Percentiles rank a stretch among this genome's conserved stretches.
These are phyloP conservation scores for Microplitis mediator DNA, from an alignment of 1,140 invertebrate species.

Conservation along the genomic window DNA sequence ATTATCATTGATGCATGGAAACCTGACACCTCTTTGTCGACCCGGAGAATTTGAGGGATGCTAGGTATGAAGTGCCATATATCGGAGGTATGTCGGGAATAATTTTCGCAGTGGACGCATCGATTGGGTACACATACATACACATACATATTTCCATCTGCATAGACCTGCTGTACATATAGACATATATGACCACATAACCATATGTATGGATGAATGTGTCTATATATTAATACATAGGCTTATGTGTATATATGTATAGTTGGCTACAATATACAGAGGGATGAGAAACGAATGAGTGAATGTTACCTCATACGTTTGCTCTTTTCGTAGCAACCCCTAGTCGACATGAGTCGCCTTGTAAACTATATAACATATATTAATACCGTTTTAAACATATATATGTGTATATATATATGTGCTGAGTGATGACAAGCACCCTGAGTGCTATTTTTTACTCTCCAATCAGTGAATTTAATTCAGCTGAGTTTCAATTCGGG, in stretches of 20 bases:
- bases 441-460: slow-evolving; percentile 15
- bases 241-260: not conserved
- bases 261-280: not conserved
- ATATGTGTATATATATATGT: not conserved
- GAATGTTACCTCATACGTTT: slow-evolving; percentile 5
- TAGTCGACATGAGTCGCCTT: slow-evolving; percentile 9
- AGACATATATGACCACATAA: no score
- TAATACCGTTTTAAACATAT: not conserved
- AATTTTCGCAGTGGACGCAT: slow-evolving; percentile 32
- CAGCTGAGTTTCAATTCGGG: not conserved
- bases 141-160: not conserved
- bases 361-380: not conserved
- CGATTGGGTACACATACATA: slow-evolving; percentile 9
- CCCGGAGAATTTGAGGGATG: slow-evolving; percentile 20
- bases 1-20: not conserved
- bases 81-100: slow-evolving; percentile 33
- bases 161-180: no score
- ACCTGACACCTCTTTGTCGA: not conserved
- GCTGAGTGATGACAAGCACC: not conserved
- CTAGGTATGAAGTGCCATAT: slow-evolving; percentile 24
- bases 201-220: not conserved
- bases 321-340: not conserved
- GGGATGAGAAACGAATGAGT: not conserved
- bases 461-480: slow-evolving; percentile 13
- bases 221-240: not conserved